Base-by-base conservation (phyloP, 2,113 vertebrate species). In the Terrapene triunguis region DNA sequence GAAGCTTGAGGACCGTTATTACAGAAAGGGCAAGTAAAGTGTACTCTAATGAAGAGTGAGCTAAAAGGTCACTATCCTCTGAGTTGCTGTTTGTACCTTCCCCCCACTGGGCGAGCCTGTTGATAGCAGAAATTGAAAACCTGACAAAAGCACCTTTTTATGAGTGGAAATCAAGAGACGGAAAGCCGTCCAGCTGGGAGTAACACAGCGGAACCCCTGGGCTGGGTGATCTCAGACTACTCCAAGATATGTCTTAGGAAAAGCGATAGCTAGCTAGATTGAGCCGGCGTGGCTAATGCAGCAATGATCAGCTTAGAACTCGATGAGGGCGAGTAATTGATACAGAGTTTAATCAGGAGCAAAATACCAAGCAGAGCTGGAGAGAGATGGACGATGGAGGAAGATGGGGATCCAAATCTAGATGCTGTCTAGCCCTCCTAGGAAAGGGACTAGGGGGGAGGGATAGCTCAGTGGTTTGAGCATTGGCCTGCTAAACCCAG, bases 71-170 rank as follows among this genome's bases (percentile, higher is more conserved):
- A 72, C 69, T 54, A 50, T 51, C 51, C 22, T 50, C 47, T 76
- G 72, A 80, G 50, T 65, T 92, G 89, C 55, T 81, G 87, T 84
- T 90, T 83, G 72, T 51, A 59, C 25, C 38, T 48, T 50, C 84
- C 42, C 79, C 89, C 42, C 59, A 35, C 89, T 25, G 83, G 81
- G 89, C 84, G 76, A 96, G 53, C 92, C 93, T 57, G 96, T 93
- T 96, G 96, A 95, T 97, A 87, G 21, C 89, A 25, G 44, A 65
- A n/a, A 65, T 17, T 17, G 62, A 35, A 65, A 35, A 65, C 12
- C 62, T 65, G 62, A 35, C 12, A 29, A n/a, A 65, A 65, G 17
- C 65, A 21, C 65, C 35, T 38, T 69, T 69, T n/a, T 4, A 8
- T 8, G 62, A 35, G 62, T 6, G 32, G 62, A 19, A 4, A 19